These are phyloP conservation scores for Chaenogobius annularis DNA, from an alignment of 2,113 vertebrate species.

Conservation along the genomic window DNA sequence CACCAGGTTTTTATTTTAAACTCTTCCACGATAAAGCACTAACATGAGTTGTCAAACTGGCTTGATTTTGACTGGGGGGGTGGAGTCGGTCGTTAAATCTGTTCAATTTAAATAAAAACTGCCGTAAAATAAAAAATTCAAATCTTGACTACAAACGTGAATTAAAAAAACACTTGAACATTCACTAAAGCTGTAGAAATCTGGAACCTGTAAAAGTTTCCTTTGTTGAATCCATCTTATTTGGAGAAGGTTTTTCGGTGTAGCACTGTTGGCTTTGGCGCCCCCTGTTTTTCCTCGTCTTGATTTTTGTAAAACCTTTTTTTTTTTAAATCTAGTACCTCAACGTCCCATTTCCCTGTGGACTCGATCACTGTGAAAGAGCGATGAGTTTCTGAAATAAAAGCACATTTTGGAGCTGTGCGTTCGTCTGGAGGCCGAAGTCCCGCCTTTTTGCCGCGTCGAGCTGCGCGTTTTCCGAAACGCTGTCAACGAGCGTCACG, in stretches of 20 bases:
- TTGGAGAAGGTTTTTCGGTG: neutral
- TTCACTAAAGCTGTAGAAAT: neutral
- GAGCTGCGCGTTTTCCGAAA: conserved; percentile 19
- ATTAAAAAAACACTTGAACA: neutral
- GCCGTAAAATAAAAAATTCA: too few relatives aligned
- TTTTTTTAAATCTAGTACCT: conserved; percentile 6
- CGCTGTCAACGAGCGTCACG: too few relatives aligned
- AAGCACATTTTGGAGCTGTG: conserved; percentile 65
- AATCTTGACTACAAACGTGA: neutral
- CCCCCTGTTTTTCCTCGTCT: neutral
- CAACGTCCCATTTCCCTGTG: conserved; percentile 14
- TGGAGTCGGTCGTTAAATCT: too few relatives aligned
- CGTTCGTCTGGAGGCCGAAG: conserved; percentile 6
- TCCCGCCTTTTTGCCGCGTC: conserved; percentile 26
- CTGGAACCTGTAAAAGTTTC: neutral
- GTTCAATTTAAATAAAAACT: too few relatives aligned
- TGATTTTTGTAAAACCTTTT: neutral
- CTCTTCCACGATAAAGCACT: neutral
- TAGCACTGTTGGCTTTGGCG: neutral
- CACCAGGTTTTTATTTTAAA: neutral
- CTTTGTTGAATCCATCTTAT: neutral
- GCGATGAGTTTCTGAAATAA: conserved; percentile 34
- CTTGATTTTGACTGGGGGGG: too few relatives aligned
- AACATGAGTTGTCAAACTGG: neutral
- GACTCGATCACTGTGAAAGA: conserved; percentile 73